Percentiles rank a stretch among this genome's conserved stretches.
Evolutionary conservation across 2,797 vertebrate species (phyloP).

Genomic region (Anabacerthia variegaticeps): DNA sequence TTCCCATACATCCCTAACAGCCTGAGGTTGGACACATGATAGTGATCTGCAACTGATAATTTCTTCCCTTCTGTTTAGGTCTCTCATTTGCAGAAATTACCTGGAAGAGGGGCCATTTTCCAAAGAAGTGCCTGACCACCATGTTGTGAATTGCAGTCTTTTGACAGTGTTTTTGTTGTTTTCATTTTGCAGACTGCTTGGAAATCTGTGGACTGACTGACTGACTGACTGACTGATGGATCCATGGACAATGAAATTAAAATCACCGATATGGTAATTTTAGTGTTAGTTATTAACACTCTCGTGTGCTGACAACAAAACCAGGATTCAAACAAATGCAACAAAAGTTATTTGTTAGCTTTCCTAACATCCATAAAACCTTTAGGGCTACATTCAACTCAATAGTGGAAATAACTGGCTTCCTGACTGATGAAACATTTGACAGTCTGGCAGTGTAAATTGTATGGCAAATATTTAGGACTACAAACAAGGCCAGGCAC

Average conservation of each 20-base stretch:
- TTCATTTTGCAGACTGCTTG: not conserved
- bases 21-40: conserved; percentile 6
- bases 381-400: not conserved
- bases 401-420: not conserved
- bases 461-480: not conserved
- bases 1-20: conserved; percentile 14
- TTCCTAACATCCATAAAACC: not conserved
- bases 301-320: not conserved
- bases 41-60: conserved; percentile 34
- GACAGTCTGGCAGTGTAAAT: not conserved
- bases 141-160: not conserved
- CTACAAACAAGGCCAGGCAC: not conserved
- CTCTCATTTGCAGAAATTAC: not conserved
- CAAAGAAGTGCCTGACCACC: not conserved
- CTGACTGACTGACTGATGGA: not conserved
- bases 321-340: not conserved
- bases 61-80: conserved; percentile 9
- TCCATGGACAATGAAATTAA: not conserved
- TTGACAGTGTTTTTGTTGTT: not conserved
- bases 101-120: not conserved
- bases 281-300: not conserved
- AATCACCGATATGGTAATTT: not conserved
- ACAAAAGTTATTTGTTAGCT: not conserved
- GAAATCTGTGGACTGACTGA: not conserved
- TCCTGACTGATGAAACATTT: not conserved